Percentiles rank a stretch among this genome's conserved stretches.
Evolutionary conservation across 1,140 invertebrate species (phyloP).

Genomic region (Bombus pascuorum): DNA sequence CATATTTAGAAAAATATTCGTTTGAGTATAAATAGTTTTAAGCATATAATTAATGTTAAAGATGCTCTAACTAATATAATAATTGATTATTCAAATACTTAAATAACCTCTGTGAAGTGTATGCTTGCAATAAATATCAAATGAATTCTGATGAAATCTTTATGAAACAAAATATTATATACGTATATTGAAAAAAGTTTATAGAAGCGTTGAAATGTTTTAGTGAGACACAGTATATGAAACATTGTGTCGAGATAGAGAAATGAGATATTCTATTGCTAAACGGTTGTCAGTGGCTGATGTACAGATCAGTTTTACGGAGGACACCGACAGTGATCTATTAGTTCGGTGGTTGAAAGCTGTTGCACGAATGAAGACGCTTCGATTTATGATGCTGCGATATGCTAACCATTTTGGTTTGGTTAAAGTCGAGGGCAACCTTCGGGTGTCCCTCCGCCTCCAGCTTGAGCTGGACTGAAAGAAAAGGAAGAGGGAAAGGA

Average conservation of each 20-base stretch:
- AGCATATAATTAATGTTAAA: no score
- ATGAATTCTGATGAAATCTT: no score
- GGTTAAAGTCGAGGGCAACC: conserved; percentile 64
- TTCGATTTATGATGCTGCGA: conserved; percentile 51
- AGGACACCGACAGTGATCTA: not conserved
- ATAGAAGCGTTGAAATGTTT: not conserved
- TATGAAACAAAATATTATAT: no score
- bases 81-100: no score
- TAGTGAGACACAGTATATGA: not conserved
- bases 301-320: not conserved
- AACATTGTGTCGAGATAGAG: not conserved
- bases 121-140: no score
- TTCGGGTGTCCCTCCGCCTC: conserved; percentile 65
- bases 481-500: conserved; percentile 68
- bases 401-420: conserved; percentile 62
- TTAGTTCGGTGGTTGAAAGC: not conserved
- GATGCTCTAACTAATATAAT: no score
- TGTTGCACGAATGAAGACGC: conserved; percentile 2
- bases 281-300: not conserved
- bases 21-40: no score
- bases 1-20: no score
- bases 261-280: not conserved
- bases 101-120: no score
- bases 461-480: conserved; percentile 59
- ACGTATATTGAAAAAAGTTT: not conserved